These are phyloP conservation scores for Anguilla obscura DNA, from an alignment of 2,797 vertebrate species.

Conservation along the genomic window DNA sequence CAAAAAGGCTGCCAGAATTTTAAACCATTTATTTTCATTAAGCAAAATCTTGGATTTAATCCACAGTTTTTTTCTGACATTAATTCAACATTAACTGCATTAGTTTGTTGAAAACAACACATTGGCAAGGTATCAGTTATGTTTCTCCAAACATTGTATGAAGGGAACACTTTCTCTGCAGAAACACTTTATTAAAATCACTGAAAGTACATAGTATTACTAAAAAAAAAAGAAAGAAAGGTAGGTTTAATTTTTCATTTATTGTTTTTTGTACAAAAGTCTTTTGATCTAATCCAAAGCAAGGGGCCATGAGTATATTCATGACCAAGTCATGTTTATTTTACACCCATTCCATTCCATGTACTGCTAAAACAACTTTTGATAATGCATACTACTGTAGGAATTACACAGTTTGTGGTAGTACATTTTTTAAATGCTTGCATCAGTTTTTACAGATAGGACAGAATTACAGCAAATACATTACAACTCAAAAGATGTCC, in stretches of 20 bases:
- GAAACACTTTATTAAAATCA: slow-evolving; percentile 36
- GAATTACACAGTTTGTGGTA: slow-evolving; percentile 55
- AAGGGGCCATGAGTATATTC: slow-evolving; percentile 57
- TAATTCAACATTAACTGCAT: neutral
- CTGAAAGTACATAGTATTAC: slow-evolving; percentile 24
- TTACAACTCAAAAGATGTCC: slow-evolving; percentile 72
- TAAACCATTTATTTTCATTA: neutral
- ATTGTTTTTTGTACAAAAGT: slow-evolving; percentile 69
- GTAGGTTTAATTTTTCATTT: slow-evolving; percentile 39
- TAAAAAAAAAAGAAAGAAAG: slow-evolving; percentile 38
- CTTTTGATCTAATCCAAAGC: slow-evolving; percentile 53
- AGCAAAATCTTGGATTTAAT: neutral
- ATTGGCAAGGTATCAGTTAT: neutral
- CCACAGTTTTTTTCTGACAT: neutral
- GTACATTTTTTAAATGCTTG: slow-evolving; percentile 49
- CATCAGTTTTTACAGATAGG: slow-evolving; percentile 64
- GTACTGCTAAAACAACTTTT: slow-evolving; percentile 57
- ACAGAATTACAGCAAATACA: slow-evolving; percentile 61
- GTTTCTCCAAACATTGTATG: neutral
- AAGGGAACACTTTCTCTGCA: neutral
- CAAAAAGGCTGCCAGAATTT: neutral
- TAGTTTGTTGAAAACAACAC: neutral
- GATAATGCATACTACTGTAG: slow-evolving; percentile 48
- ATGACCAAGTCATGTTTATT: slow-evolving; percentile 67
- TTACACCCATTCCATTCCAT: slow-evolving; percentile 62